phyloP scores from a whole-genome alignment of 2,113 vertebrate species.

The Tyrannus savana region DNA sequence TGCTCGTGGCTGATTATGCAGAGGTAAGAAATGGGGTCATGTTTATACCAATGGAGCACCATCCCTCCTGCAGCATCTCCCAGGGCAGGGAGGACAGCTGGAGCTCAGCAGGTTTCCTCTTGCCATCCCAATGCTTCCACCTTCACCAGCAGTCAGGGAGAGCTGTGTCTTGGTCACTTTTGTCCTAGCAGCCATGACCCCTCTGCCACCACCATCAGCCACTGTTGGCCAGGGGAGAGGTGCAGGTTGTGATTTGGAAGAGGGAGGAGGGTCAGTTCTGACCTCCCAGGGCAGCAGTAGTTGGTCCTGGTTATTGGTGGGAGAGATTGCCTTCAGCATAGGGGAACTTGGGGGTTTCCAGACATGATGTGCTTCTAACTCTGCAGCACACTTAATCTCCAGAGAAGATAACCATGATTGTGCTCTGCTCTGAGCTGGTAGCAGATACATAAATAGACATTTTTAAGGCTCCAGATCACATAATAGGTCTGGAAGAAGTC shows the following conservation, averaged over 20 bases:
- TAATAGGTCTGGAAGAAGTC: background rate
- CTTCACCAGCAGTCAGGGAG: background rate
- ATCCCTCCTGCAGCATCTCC: background rate
- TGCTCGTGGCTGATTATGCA: constrained; percentile 91
- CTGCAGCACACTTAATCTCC: background rate
- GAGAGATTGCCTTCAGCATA: background rate
- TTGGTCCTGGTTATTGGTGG: background rate
- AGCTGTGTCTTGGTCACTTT: background rate
- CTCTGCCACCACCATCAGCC: background rate
- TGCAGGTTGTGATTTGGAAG: background rate
- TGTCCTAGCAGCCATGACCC: background rate
- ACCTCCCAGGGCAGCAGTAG: background rate
- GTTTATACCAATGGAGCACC: background rate
- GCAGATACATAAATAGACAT: background rate
- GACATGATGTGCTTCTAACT: background rate
- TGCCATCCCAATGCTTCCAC: background rate
- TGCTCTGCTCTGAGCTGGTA: background rate
- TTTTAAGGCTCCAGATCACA: background rate
- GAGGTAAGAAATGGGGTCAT: constrained; percentile 82
- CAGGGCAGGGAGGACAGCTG: background rate
- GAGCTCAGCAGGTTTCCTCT: background rate
- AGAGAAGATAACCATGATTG: background rate
- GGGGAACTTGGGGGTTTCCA: background rate
- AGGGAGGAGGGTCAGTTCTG: background rate
- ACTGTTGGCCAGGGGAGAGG: background rate